These are phyloP conservation scores for Muscicapa comitata DNA, from an alignment of 2,797 vertebrate genomes.

Conservation along the genomic window DNA sequence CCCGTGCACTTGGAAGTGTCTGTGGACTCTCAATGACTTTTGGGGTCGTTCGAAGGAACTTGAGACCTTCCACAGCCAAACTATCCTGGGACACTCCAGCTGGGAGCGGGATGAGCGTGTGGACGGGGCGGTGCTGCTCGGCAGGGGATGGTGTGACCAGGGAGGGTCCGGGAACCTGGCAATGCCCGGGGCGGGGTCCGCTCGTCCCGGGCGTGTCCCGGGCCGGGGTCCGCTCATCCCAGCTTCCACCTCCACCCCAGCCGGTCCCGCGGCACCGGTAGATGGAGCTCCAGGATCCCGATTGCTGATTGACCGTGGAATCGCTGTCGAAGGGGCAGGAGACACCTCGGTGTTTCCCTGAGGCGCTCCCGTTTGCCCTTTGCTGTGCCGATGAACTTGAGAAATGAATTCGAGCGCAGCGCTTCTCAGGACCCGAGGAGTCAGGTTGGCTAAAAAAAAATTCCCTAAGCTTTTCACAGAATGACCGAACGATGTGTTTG, in stretches of 20 bases:
- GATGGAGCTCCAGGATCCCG: slow-evolving; percentile 42
- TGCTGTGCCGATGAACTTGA: background rate
- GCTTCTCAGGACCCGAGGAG: background rate
- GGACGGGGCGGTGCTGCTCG: fast-evolving
- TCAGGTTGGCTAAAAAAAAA: background rate
- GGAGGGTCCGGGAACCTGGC: fast-evolving
- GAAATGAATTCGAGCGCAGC: background rate
- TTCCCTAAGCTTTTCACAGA: background rate
- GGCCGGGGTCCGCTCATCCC: too few species aligned
- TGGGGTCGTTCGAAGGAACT: background rate
- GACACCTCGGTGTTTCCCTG: fast-evolving
- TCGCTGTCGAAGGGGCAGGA: fast-evolving
- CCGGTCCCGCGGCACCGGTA: background rate
- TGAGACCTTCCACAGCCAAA: background rate
- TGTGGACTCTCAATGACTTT: background rate
- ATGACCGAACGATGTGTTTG: background rate
- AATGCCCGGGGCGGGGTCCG: fast-evolving
- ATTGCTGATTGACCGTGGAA: background rate
- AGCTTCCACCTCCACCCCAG: too few species aligned
- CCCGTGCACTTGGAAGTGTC: fast-evolving
- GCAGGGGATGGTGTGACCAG: fast-evolving
- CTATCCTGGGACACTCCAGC: too few species aligned
- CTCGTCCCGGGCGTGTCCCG: background rate
- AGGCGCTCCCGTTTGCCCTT: background rate
- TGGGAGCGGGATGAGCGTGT: fast-evolving